Evolutionary conservation across 2,888 invertebrate genomes (phyloP).

Genomic region (Carcina quercana): DNA sequence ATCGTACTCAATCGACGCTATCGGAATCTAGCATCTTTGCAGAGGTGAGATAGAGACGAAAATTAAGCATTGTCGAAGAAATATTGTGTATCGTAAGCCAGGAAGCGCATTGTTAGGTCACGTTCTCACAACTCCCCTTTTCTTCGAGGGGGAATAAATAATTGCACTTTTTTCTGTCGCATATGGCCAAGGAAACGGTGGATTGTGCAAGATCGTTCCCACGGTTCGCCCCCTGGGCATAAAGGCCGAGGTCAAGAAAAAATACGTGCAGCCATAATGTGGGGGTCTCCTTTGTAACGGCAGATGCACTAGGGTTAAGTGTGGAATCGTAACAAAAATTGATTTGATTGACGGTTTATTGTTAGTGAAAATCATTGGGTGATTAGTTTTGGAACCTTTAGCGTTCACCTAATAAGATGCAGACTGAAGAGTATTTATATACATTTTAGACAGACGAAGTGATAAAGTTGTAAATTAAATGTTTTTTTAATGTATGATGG

Average conservation of each 20-base stretch:
- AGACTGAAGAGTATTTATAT: too few relatives aligned
- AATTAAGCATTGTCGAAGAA: constrained; percentile 35
- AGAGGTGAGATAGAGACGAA: constrained; percentile 39
- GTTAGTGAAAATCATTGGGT: constrained; percentile 21
- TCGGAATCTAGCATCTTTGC: constrained; percentile 43
- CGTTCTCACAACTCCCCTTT: constrained; percentile 74
- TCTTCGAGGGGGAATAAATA: constrained; percentile 73
- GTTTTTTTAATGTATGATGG: too few relatives aligned
- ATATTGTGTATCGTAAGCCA: constrained; percentile 65
- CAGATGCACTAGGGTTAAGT: constrained; percentile 71
- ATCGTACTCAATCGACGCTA: constrained; percentile 35
- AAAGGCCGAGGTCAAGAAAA: constrained; percentile 72
- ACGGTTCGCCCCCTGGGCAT: constrained; percentile 67
- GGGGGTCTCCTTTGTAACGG: constrained; percentile 61
- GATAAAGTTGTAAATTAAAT: too few relatives aligned
- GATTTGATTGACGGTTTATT: constrained; percentile 52
- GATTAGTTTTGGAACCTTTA: constrained; percentile 7
- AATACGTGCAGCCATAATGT: constrained; percentile 66
- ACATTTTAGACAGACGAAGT: too few relatives aligned
- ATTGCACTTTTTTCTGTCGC: constrained; percentile 75
- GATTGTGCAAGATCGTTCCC: constrained; percentile 70
- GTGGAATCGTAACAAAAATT: constrained; percentile 53
- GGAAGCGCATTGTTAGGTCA: constrained; percentile 74
- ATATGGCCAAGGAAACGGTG: constrained; percentile 71
- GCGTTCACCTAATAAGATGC: too few relatives aligned